A percentile compares a stretch with the other conserved stretches of the same genome.
Evolutionary conservation across 2,113 vertebrate species (phyloP).

Genomic region (Pardalotus punctatus): DNA sequence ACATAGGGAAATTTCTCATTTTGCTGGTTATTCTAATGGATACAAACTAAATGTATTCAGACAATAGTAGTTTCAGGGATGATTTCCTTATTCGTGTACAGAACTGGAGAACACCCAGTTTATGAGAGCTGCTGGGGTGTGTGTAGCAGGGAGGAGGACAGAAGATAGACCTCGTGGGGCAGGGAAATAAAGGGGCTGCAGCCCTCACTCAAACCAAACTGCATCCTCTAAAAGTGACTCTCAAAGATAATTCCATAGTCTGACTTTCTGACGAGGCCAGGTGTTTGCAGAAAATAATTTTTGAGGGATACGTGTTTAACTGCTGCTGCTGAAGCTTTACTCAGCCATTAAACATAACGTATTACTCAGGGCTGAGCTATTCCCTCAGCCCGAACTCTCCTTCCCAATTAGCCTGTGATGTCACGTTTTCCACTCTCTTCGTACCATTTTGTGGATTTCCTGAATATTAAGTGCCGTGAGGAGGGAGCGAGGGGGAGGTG

Average conservation of each 20-base stretch:
- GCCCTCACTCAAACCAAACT: not conserved
- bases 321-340: not conserved
- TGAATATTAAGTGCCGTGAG: constrained; percentile 40
- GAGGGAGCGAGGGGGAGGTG: not conserved
- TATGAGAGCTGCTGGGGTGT: not conserved
- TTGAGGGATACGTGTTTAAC: not conserved
- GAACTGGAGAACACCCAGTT: not conserved
- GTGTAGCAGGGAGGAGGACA: too few relatives aligned
- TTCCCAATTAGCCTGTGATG: constrained; percentile 45
- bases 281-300: constrained; percentile 27
- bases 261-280: not conserved
- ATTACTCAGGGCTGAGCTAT: constrained; percentile 37
- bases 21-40: accelerated
- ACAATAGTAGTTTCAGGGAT: not conserved
- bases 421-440: constrained; percentile 66
- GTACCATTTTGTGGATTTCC: constrained; percentile 56
- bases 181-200: not conserved
- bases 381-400: constrained; percentile 26
- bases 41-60: not conserved
- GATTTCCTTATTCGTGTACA: not conserved
- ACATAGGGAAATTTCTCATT: accelerated
- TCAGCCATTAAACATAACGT: not conserved
- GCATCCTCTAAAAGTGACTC: not conserved
- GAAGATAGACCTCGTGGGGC: not conserved
- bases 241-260: not conserved